Conservation (phyloP, 1,140 invertebrate genomes). For the Drosophila carrolli region DNA sequence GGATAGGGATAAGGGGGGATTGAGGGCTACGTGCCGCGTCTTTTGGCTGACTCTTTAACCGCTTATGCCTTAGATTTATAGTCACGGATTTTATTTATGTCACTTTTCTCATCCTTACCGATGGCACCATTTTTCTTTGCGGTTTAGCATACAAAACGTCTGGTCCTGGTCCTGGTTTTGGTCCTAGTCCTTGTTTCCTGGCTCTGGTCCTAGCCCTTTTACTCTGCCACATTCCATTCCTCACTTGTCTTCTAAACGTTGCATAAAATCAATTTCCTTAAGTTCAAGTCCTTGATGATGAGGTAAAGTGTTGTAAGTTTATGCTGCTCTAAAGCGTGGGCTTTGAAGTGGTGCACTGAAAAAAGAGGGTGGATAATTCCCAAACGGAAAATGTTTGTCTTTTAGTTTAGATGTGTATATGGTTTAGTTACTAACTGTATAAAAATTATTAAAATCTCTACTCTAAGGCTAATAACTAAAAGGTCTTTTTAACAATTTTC, state of each 20-base stretch:
- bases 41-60: slow-evolving; percentile 68
- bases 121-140: slow-evolving; percentile 61
- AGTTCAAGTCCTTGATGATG: slow-evolving; percentile 62
- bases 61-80: slow-evolving; percentile 79
- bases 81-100: slow-evolving; percentile 82
- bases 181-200: too few relatives aligned
- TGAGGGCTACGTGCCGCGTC: slow-evolving; percentile 41
- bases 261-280: slow-evolving; percentile 79
- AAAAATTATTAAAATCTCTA: too few relatives aligned
- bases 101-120: slow-evolving; percentile 53
- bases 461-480: too few relatives aligned
- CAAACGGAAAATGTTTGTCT: too few relatives aligned
- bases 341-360: neutral
- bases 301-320: slow-evolving; percentile 78
- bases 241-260: slow-evolving; percentile 35
- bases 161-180: neutral
- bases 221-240: slow-evolving; percentile 13
- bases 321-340: slow-evolving; percentile 32
- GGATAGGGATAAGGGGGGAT: neutral
- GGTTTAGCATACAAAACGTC: slow-evolving; percentile 66
- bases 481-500: too few relatives aligned
- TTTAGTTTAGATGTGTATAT: too few relatives aligned
- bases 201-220: neutral
- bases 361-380: neutral
- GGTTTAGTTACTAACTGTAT: too few relatives aligned